Percentiles rank a stretch among this genome's conserved stretches.
Conservation (phyloP, 1,140 invertebrate genomes). For the Drosophila takahashii region DNA sequence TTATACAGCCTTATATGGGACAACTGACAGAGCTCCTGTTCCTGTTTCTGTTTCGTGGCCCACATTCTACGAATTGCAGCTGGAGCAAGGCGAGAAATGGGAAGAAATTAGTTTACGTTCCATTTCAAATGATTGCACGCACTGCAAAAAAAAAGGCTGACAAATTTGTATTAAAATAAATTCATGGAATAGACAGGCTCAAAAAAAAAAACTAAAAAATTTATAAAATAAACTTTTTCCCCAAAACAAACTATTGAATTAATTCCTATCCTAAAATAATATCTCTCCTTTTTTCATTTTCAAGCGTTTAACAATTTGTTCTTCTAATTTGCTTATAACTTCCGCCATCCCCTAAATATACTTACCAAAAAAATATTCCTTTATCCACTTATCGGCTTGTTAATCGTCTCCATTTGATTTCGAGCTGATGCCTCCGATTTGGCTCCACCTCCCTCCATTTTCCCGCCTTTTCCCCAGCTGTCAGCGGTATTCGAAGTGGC, state of each 20-base stretch:
- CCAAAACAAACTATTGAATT: too few relatives aligned
- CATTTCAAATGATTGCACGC: neutral
- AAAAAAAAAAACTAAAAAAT: too few relatives aligned
- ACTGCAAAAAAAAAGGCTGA: neutral
- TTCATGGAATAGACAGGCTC: neutral
- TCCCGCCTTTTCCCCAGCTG: conserved; percentile 19
- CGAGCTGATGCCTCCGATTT: conserved; percentile 7
- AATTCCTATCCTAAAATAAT: too few relatives aligned
- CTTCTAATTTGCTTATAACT: neutral
- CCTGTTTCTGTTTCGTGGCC: conserved; percentile 19
- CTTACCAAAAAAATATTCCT: neutral
- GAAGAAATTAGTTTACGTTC: neutral
- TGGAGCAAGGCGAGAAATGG: neutral
- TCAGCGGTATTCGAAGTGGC: conserved; percentile 51
- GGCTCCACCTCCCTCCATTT: conserved; percentile 13
- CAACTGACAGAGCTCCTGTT: conserved; percentile 20
- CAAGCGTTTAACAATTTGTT: neutral
- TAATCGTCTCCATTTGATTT: conserved; percentile 40
- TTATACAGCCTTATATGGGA: conserved; percentile 9
- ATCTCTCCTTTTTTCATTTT: neutral
- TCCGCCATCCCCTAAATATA: neutral
- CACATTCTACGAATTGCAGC: conserved; percentile 11
- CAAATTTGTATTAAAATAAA: neutral
- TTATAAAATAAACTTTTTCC: too few relatives aligned
- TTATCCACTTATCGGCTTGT: conserved; percentile 29